Conservation (phyloP, 2,797 vertebrate species). For the Neosilurus hyrtlii region DNA sequence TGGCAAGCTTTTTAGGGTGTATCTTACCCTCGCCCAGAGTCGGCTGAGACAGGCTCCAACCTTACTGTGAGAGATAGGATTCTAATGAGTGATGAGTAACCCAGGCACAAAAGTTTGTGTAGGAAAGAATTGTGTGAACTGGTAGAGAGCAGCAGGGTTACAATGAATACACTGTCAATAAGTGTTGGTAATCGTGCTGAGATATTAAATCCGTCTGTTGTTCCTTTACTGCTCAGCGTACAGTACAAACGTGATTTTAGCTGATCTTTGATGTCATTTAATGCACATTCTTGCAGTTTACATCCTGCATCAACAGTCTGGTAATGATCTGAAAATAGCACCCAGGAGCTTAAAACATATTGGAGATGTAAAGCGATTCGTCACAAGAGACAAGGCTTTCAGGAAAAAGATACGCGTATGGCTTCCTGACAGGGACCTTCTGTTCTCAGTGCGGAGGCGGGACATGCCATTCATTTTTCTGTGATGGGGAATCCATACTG, state of each 20-base stretch:
- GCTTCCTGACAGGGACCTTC: constrained; percentile 24
- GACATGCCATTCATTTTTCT: background rate
- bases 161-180: background rate
- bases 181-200: background rate
- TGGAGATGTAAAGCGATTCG: constrained; percentile 39
- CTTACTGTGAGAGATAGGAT: no score
- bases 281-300: constrained; percentile 3
- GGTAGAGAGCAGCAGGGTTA: no score
- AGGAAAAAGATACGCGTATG: background rate
- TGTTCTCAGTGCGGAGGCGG: background rate
- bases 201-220: background rate
- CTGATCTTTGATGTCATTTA: background rate
- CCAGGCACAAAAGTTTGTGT: background rate
- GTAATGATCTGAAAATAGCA: constrained; percentile 21
- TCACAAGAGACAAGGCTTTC: constrained; percentile 29
- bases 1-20: no score
- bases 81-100: no score
- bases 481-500: background rate
- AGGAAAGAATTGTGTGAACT: background rate
- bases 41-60: no score
- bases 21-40: no score
- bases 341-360: constrained; percentile 44
- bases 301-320: background rate
- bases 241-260: background rate
- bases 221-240: background rate